Conservation (phyloP, 2,113 vertebrate species). For the Paratilapia polleni region DNA sequence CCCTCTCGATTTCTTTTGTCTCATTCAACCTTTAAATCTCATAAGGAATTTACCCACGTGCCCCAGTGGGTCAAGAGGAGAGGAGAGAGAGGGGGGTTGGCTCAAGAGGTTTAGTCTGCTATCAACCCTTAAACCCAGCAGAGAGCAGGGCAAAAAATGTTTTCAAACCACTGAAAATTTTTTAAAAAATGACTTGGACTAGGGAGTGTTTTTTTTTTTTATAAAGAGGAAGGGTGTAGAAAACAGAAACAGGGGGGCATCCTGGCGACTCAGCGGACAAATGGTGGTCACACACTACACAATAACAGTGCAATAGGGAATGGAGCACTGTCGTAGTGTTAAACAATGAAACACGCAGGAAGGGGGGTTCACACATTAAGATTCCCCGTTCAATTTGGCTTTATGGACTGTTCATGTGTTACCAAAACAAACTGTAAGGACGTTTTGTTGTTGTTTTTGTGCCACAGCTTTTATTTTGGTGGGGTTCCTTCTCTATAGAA, state of each 20-base stretch:
- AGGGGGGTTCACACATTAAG: not conserved
- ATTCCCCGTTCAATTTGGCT: not conserved
- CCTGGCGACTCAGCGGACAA: not conserved
- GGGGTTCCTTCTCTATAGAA: not conserved
- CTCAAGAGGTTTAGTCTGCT: constrained; percentile 4
- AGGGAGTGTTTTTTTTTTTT: not conserved
- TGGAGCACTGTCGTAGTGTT: not conserved
- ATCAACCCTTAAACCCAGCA: not conserved
- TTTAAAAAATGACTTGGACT: not conserved
- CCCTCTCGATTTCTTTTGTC: constrained; percentile 40
- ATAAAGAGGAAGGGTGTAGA: not conserved
- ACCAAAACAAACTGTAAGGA: not conserved
- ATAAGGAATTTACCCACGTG: constrained; percentile 68
- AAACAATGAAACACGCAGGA: not conserved
- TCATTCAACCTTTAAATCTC: constrained; percentile 59
- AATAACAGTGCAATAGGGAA: not conserved
- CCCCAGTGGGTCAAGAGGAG: constrained; percentile 20
- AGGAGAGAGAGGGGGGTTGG: not conserved
- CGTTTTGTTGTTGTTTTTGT: not conserved
- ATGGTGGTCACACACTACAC: not conserved
- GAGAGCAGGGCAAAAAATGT: not conserved
- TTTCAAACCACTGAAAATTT: not conserved
- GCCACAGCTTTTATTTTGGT: not conserved
- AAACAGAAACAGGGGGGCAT: not conserved
- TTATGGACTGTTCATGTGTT: not conserved